These are phyloP conservation scores for Troides oblongomaculatus DNA, from an alignment of 2,888 invertebrate genomes.

Conservation along the genomic window DNA sequence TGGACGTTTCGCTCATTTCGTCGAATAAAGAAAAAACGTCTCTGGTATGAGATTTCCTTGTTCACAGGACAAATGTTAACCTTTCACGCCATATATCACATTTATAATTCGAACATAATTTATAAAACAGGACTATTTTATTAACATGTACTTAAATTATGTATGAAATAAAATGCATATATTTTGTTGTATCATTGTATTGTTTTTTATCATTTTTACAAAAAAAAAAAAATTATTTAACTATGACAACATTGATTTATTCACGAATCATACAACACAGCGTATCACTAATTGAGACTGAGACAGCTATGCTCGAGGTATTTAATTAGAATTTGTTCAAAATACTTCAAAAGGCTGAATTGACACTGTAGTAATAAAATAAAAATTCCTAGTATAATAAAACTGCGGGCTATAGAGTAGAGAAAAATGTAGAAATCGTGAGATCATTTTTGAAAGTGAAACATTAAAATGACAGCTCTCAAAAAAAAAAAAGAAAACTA, in stretches of 20 bases:
- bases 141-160: neutral
- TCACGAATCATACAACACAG: constrained; percentile 13
- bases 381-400: too few relatives aligned
- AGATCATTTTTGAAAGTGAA: too few relatives aligned
- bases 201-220: constrained; percentile 29
- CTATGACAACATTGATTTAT: constrained; percentile 18
- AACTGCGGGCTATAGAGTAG: too few relatives aligned
- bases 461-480: too few relatives aligned
- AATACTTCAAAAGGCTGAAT: neutral
- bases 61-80: too few relatives aligned
- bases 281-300: neutral
- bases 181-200: constrained; percentile 7
- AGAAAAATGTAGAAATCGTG: too few relatives aligned
- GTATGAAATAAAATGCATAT: constrained; percentile 24
- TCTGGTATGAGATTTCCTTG: too few relatives aligned
- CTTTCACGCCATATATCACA: too few relatives aligned
- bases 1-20: too few relatives aligned
- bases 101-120: too few relatives aligned
- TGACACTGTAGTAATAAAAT: neutral
- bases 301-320: constrained; percentile 9
- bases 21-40: too few relatives aligned
- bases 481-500: too few relatives aligned
- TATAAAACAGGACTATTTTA: neutral
- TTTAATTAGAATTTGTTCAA: constrained; percentile 16
- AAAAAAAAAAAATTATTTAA: constrained; percentile 26